These are phyloP conservation scores for Trogon melanurus DNA, from an alignment of 2,113 vertebrate species.

Conservation along the genomic window DNA sequence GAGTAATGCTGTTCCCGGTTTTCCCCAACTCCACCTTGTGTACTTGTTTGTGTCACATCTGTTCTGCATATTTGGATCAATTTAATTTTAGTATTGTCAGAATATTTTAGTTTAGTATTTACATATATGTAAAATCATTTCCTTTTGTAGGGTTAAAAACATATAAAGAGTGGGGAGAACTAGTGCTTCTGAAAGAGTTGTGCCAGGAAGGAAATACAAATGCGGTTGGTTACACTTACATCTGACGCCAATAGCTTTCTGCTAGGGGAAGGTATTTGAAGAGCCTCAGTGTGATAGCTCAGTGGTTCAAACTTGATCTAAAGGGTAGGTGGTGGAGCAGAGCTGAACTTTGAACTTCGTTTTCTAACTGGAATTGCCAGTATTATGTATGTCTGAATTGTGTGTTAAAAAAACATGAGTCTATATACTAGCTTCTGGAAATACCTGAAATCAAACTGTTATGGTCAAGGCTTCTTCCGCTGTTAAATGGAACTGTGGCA, in stretches of 20 bases:
- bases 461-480: rapidly evolving
- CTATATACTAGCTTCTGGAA: not conserved
- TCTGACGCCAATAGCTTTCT: not conserved
- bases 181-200: not conserved
- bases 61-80: not conserved
- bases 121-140: not conserved
- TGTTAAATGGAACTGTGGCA: not conserved
- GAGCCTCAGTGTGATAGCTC: not conserved
- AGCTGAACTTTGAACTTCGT: not conserved
- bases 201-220: not conserved
- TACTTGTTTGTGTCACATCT: not conserved
- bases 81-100: not conserved
- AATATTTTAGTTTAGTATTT: not conserved
- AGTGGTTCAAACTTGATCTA: not conserved
- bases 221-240: not conserved
- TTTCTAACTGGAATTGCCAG: not conserved
- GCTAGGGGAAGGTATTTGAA: not conserved
- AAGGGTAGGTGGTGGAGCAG: not conserved
- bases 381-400: not conserved
- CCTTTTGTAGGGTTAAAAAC: not conserved
- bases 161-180: not conserved
- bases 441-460: not conserved
- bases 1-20: not conserved
- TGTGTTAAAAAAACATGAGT: not conserved
- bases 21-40: not conserved